Conservation (phyloP, 2,113 vertebrate genomes). For the Myiagra hebetior region DNA sequence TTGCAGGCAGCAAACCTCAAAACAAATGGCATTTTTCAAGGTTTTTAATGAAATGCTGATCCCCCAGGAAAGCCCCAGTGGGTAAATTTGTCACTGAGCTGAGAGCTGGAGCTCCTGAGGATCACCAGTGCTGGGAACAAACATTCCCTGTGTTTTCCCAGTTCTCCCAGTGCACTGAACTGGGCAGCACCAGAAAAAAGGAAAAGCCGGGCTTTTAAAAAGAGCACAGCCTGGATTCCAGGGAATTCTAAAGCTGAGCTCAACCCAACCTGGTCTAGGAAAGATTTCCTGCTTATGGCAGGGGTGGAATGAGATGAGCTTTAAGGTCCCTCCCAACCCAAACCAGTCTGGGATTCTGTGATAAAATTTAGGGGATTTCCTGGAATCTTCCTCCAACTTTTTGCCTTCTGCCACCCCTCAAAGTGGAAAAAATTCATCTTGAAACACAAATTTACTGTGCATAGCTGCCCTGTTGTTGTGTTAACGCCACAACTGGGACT, state of each 20-base stretch:
- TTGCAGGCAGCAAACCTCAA: background rate
- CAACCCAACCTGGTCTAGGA: background rate
- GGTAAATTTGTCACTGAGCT: background rate
- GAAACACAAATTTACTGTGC: background rate
- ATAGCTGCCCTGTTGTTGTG: accelerated
- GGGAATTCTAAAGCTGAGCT: background rate
- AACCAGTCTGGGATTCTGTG: background rate
- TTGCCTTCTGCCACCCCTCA: background rate
- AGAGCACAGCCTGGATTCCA: accelerated
- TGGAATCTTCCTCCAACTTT: background rate
- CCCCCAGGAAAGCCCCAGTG: background rate
- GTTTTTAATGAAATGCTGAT: background rate
- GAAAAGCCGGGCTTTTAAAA: background rate
- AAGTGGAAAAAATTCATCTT: background rate
- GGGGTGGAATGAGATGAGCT: background rate
- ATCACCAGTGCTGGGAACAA: accelerated
- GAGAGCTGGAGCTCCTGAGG: background rate
- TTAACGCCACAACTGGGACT: accelerated
- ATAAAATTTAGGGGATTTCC: background rate
- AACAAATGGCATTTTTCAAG: background rate
- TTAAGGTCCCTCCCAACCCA: background rate
- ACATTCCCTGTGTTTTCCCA: accelerated
- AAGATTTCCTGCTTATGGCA: background rate
- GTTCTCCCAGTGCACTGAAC: background rate
- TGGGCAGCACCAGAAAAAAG: accelerated